Conservation (phyloP, 2,888 invertebrate genomes). For the Sesia bembeciformis region DNA sequence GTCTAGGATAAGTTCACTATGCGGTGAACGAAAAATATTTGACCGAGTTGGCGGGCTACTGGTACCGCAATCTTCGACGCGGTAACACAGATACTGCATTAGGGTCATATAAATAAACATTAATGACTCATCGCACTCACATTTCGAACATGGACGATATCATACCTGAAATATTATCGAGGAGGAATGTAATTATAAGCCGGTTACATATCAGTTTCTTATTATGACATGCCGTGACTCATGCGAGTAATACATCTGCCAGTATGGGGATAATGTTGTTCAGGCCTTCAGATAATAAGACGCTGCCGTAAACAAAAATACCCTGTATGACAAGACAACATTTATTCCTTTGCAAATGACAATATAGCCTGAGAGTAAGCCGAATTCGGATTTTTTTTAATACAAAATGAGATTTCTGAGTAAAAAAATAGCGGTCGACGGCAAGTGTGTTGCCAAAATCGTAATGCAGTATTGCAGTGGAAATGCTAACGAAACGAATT, state of each 20-base stretch:
- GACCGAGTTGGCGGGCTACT: conserved; percentile 52
- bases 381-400: conserved; percentile 25
- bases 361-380: conserved; percentile 27
- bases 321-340: conserved; percentile 28
- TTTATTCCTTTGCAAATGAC: conserved; percentile 29
- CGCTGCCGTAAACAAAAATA: conserved; percentile 23
- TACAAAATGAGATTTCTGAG: conserved; percentile 32
- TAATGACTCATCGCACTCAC: conserved; percentile 24
- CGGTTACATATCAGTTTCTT: conserved; percentile 11
- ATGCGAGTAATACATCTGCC: conserved; percentile 11
- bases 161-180: conserved; percentile 29
- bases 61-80: conserved; percentile 31
- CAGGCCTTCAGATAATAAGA: conserved; percentile 13
- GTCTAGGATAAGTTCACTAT: conserved; percentile 7
- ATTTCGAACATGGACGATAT: conserved; percentile 24
- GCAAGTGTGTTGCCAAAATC: conserved; percentile 25
- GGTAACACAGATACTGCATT: conserved; percentile 9
- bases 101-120: conserved; percentile 21
- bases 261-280: conserved; percentile 26
- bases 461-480: neutral
- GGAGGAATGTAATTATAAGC: conserved; percentile 12
- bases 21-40: conserved; percentile 34
- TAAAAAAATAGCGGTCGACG: conserved; percentile 15
- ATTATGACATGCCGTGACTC: conserved; percentile 24
- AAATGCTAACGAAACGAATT: neutral